Evolutionary conservation across 2,888 invertebrate genomes (phyloP), one percentile per base, ranked within the genome.

Genomic region (Steinernema carpocapsae): DNA sequence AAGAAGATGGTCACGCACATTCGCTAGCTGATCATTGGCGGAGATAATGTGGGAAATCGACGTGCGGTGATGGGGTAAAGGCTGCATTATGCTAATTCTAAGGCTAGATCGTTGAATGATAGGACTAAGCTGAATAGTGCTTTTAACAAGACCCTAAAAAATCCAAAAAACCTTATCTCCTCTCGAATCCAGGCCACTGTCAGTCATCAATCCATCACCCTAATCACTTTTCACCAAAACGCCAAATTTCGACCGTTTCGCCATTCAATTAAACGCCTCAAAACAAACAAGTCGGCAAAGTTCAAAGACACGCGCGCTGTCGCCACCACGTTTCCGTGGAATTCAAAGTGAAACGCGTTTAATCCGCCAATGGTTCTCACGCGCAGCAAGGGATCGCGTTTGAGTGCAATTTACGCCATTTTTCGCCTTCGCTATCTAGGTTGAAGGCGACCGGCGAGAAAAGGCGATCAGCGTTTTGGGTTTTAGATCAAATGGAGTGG

Each of bases 21-120:
- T 48, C n/a, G 48, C n/a, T 19, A 48, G 48, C 48, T 48, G 48
- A 48, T 48, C 48, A 19, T 19, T 19, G 10, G 7, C 48, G 48
- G 48, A 48, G 48, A 48, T 48, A 48, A 19, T 48, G 48, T 48
- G 48, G 48, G 48, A 48, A 48, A n/a, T 14, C 43, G 43, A 43
- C 43, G 17, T 6, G n/a, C 7, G n/a, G n/a, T 17, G n/a, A 10
- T 4, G n/a, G 48, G n/a, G 48, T n/a, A n/a, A n/a, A n/a, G n/a
- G 48, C n/a, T 17, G n/a, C 17, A 48, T 48, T 48, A 48, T 48
- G 48, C 48, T 48, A 48, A 48, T 48, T 48, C 19, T 48, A 19
- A n/a, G 48, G n/a, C n/a, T n/a, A n/a, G n/a, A n/a, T n/a, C n/a
- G n/a, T n/a, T n/a, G n/a, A n/a, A n/a, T n/a, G n/a, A n/a, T n/a